Percentiles rank a stretch among this genome's conserved stretches.
Conservation (phyloP, 2,888 invertebrate species). For the Apodemia zela region DNA sequence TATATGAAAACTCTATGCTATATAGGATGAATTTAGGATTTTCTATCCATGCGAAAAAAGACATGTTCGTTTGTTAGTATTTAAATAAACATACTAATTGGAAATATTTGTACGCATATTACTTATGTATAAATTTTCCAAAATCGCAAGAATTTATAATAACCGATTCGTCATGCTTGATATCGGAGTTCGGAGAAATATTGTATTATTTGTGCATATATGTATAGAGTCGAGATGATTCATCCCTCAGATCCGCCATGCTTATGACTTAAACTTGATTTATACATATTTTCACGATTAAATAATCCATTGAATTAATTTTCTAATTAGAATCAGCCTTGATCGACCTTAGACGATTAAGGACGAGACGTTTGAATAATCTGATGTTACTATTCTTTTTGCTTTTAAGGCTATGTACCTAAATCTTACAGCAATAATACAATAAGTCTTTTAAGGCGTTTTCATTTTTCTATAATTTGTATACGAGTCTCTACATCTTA, state of each 20-base stretch:
- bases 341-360: no score
- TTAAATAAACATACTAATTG: background rate
- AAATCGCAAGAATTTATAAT: background rate
- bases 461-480: no score
- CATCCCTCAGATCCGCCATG: constrained; percentile 5
- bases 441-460: no score
- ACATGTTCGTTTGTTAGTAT: background rate
- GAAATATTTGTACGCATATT: background rate
- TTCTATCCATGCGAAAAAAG: no score
- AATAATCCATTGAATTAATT: background rate
- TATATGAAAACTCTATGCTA: no score
- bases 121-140: constrained; percentile 1
- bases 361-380: no score
- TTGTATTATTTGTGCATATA: background rate
- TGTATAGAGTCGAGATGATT: background rate
- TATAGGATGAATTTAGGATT: no score
- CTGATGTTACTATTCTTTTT: no score
- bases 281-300: background rate
- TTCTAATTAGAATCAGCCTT: background rate
- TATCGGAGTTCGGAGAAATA: constrained; percentile 1
- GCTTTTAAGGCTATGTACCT: no score
- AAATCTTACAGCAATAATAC: no score
- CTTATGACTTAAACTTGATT: background rate
- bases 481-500: no score
- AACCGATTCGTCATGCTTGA: background rate